Percentiles rank a stretch among this genome's conserved stretches.
These are phyloP conservation scores for Lagenorhynchus albirostris DNA, from an alignment of 2,113 vertebrate species.

Conservation along the genomic window DNA sequence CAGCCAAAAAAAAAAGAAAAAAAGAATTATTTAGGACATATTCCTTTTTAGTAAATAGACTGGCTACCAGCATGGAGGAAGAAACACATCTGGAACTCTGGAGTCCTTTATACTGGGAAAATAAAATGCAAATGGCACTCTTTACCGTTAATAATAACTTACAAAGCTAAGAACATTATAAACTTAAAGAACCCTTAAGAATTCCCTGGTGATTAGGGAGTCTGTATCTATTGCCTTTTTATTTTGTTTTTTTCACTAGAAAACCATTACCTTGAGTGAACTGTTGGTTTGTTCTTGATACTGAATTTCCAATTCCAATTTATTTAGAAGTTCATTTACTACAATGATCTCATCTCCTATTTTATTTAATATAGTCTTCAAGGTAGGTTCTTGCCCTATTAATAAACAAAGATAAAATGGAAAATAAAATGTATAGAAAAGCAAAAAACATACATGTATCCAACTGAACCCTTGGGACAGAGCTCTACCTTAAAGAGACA, in stretches of 20 bases:
- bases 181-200: conserved; percentile 13
- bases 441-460: not conserved
- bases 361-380: conserved; percentile 58
- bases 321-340: conserved; percentile 71
- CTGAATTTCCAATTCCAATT: conserved; percentile 75
- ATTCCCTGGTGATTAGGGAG: not conserved
- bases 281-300: conserved; percentile 65
- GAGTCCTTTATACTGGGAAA: not conserved
- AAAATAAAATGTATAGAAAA: not conserved
- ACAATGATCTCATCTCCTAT: conserved; percentile 61
- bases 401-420: not conserved
- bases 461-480: not conserved
- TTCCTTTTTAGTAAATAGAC: not conserved
- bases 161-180: conserved; percentile 5
- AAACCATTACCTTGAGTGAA: conserved; percentile 77
- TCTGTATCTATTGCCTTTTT: not conserved
- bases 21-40: not conserved
- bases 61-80: not conserved
- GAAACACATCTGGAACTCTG: not conserved
- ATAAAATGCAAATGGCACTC: not conserved
- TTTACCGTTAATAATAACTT: not conserved
- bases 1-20: too few relatives aligned
- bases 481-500: not conserved
- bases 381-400: conserved; percentile 65
- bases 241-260: not conserved